phyloP scores from a whole-genome alignment of 2,888 invertebrate genomes.

The Drosophila dives region DNA sequence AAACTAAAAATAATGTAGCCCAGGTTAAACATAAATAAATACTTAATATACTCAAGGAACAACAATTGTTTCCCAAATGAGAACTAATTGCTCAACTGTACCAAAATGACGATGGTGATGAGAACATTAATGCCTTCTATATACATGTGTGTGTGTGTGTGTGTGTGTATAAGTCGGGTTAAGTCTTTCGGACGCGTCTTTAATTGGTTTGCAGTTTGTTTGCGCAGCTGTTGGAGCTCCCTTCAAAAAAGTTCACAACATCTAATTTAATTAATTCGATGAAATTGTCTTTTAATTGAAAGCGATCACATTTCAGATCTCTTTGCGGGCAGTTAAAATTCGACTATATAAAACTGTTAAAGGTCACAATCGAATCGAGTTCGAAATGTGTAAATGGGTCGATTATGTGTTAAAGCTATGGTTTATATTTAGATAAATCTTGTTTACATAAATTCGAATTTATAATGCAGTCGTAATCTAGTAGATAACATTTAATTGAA shows the following conservation, averaged over 20 bases:
- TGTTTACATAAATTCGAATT: background rate
- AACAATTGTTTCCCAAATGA: background rate
- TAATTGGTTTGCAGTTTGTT: conserved; percentile 76
- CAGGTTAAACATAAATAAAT: conserved; percentile 27
- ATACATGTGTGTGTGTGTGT: background rate
- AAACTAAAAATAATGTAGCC: conserved; percentile 24
- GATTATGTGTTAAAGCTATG: background rate
- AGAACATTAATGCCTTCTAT: background rate
- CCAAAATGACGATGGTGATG: conserved; percentile 2
- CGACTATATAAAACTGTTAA: conserved; percentile 23
- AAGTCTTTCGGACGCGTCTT: conserved; percentile 33
- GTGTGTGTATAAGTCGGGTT: conserved; percentile 5
- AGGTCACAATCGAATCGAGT: conserved; percentile 36
- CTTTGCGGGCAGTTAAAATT: conserved; percentile 33
- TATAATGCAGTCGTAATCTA: background rate
- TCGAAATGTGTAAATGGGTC: background rate
- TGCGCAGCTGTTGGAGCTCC: conserved; percentile 70
- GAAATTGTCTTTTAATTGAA: conserved; percentile 80
- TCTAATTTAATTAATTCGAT: conserved; percentile 78
- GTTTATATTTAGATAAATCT: background rate
- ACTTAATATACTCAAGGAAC: conserved; percentile 24
- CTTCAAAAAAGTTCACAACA: conserved; percentile 33
- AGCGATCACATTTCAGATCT: conserved; percentile 57
- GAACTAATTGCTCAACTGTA: conserved; percentile 39
- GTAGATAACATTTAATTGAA: background rate